These are phyloP conservation scores for Rousettus leschenaultii DNA, from an alignment of 2,113 vertebrate genomes.

Conservation along the genomic window DNA sequence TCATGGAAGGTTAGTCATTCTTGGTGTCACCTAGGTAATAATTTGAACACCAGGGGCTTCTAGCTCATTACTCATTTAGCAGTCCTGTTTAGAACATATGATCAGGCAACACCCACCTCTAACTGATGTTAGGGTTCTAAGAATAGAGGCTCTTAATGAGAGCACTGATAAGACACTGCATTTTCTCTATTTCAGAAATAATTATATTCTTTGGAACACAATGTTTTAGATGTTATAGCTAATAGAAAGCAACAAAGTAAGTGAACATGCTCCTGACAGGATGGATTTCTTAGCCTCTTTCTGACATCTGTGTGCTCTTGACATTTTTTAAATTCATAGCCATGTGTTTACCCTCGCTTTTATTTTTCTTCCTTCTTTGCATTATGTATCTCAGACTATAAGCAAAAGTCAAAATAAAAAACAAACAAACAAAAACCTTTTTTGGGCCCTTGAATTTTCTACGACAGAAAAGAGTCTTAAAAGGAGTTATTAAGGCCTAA, in stretches of 20 bases:
- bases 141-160: neutral
- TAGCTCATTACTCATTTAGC: neutral
- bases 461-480: neutral
- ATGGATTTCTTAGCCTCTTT: neutral
- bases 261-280: neutral
- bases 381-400: neutral
- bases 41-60: neutral
- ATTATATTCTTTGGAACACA: neutral
- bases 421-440: neutral
- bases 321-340: neutral
- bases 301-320: neutral
- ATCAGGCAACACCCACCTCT: neutral
- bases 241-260: neutral
- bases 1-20: neutral
- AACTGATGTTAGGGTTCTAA: neutral
- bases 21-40: neutral
- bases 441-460: neutral
- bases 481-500: neutral
- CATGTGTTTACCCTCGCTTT: neutral
- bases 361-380: neutral
- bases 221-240: neutral
- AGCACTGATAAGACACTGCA: neutral
- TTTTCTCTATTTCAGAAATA: conserved; percentile 20
- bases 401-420: neutral
- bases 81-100: neutral